Evolutionary conservation across 2,888 invertebrate species (phyloP), one percentile per base, ranked within the genome.

Genomic region (Trachelus stipa): DNA sequence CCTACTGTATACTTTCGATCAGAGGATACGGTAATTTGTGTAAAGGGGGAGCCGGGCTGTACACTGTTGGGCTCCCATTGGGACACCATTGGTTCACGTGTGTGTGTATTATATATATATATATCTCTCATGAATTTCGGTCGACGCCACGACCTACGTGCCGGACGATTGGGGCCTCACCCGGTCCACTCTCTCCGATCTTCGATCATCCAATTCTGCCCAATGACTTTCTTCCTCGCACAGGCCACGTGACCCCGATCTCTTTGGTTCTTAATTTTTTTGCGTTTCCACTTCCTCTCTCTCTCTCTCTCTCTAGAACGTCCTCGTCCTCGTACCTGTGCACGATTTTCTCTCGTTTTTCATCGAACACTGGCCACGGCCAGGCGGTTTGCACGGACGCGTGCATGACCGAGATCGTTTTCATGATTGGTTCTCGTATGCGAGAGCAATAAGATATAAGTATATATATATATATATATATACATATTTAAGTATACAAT

Each of bases 161-260:
- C 73, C 77, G 76, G 69, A 79, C 73, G 78, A 79, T 79, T 74
- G 79, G 79, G 79, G 23, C 76, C 73, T 77, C 81, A 79, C 77
- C 78, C 78, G 77, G 82, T 83, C 87, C 85, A 85, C 88, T 88
- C 86, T 87, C 87, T 84, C 87, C 86, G 84, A 84, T 82, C 81
- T 82, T 80, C 78, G 79, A 81, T 83, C 77, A 82, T 80, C 77
- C 77, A 74, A 75, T 56, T 56, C 40, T 56, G 40, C 2, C 23
- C 75, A 75, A 85, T 79, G 84, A 87, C 87, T 87, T 86, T 87
- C 87, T 86, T 87, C 85, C 86, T 87, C 86, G 83, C 85, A 82
- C 83, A 81, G 79, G 81, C 79, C 77, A 11, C 33, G 73, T 69
- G 73, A 71, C 82, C 82, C 82, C 85, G 87, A 87, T 86, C 87